These are phyloP conservation scores for Parotia lawesii DNA, from an alignment of 2,113 vertebrate genomes.

Conservation along the genomic window DNA sequence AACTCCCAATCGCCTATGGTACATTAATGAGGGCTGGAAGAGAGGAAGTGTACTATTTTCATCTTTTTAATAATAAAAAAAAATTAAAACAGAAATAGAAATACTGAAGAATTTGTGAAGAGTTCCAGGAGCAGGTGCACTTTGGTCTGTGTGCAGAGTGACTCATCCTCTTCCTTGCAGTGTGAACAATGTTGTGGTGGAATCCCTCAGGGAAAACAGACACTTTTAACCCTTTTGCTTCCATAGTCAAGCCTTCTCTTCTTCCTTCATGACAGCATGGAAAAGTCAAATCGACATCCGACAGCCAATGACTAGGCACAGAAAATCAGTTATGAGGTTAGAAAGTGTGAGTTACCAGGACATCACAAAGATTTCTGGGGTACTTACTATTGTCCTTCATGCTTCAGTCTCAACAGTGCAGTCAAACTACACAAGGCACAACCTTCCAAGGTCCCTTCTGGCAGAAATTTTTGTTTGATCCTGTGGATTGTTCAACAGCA, in stretches of 20 bases:
- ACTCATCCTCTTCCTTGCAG: fast-evolving
- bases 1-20: background rate
- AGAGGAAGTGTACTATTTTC: background rate
- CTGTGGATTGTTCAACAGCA: background rate
- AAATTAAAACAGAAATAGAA: background rate
- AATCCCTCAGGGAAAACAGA: background rate
- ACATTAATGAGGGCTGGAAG: background rate
- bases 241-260: background rate
- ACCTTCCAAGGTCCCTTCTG: background rate
- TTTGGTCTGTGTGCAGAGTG: fast-evolving
- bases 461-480: background rate
- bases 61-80: background rate
- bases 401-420: background rate
- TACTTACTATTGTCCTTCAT: background rate
- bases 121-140: background rate
- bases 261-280: background rate
- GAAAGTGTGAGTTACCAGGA: background rate
- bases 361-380: fast-evolving
- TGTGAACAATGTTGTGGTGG: background rate
- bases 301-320: background rate
- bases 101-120: background rate
- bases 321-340: background rate
- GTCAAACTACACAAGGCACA: background rate
- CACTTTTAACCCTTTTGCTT: fast-evolving
- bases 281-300: fast-evolving